A percentile compares a stretch with the other conserved stretches of the same genome.
Conservation (phyloP, 1,140 invertebrate genomes). For the Melipona quadrifasciata region DNA sequence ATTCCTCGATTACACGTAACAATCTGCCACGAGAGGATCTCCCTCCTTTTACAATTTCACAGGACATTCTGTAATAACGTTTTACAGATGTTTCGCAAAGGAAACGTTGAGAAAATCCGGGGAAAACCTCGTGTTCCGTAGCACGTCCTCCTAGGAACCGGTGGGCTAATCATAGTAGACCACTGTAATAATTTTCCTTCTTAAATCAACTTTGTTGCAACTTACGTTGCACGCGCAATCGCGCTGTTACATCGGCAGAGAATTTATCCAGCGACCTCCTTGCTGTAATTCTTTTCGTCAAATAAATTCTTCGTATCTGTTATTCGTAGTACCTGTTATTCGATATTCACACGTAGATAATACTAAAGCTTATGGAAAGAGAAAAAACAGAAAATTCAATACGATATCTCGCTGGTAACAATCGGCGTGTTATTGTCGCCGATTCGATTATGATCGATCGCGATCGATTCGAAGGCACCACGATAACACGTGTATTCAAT, state of each 20-base stretch:
- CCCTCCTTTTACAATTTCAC: conserved; percentile 11
- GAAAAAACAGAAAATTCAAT: not conserved
- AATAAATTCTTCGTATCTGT: not conserved
- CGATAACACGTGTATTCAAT: conserved; percentile 11
- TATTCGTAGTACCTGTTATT: not conserved
- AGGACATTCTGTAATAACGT: conserved; percentile 7
- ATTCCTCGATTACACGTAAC: conserved; percentile 21
- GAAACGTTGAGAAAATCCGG: not conserved
- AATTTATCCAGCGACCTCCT: not conserved
- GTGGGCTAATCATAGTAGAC: not conserved
- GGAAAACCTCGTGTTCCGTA: not conserved
- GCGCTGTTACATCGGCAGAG: not conserved
- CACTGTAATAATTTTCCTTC: not conserved
- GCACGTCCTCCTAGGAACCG: not conserved
- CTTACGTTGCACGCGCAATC: not conserved
- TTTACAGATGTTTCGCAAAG: not conserved
- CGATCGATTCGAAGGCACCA: not conserved
- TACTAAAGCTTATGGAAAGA: not conserved
- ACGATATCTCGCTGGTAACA: not conserved
- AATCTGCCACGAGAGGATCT: conserved; percentile 24
- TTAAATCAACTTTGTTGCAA: not conserved
- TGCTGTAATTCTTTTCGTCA: not conserved
- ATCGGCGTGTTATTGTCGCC: not conserved
- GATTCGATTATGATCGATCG: conserved; percentile 22
- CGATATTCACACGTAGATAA: not conserved